A percentile compares a stretch with the other conserved stretches of the same genome.
These are phyloP conservation scores for Cyanistes caeruleus DNA, from an alignment of 2,113 vertebrate genomes.

Conservation along the genomic window DNA sequence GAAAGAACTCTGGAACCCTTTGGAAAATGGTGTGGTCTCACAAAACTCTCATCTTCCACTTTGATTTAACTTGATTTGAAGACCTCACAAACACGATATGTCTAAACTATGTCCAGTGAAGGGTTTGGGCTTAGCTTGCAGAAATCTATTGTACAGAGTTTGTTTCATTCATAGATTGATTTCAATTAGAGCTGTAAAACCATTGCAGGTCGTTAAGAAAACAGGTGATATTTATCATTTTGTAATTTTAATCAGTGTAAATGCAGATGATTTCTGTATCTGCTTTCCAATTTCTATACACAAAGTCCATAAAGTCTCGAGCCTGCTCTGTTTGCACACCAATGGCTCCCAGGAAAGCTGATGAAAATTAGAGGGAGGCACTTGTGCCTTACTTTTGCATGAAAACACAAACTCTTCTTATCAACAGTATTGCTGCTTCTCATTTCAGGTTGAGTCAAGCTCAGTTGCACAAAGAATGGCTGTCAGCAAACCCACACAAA, in stretches of 20 bases:
- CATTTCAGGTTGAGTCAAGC: not conserved
- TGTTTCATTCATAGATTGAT: not conserved
- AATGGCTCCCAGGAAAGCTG: not conserved
- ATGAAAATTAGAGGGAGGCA: not conserved
- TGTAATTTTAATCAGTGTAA: not conserved
- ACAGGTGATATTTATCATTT: not conserved
- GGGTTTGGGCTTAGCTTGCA: not conserved
- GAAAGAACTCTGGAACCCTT: not conserved
- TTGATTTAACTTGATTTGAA: not conserved
- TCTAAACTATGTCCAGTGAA: not conserved
- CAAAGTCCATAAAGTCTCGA: not conserved
- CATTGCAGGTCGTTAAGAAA: not conserved
- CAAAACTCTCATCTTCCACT: not conserved
- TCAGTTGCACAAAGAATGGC: not conserved
- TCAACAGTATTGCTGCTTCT: not conserved
- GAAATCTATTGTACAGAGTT: not conserved
- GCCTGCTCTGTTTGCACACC: not conserved
- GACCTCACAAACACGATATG: not conserved
- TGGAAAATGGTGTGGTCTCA: not conserved
- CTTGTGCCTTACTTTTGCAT: not conserved
- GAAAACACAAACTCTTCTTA: not conserved
- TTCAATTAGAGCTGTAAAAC: not conserved
- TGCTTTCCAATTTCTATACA: not conserved
- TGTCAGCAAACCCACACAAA: not conserved
- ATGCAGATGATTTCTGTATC: not conserved